Percentiles rank a stretch among this genome's conserved stretches.
Conservation (phyloP, 92 coral and sea anemone genomes). For the Umimayanthus kanabou region DNA sequence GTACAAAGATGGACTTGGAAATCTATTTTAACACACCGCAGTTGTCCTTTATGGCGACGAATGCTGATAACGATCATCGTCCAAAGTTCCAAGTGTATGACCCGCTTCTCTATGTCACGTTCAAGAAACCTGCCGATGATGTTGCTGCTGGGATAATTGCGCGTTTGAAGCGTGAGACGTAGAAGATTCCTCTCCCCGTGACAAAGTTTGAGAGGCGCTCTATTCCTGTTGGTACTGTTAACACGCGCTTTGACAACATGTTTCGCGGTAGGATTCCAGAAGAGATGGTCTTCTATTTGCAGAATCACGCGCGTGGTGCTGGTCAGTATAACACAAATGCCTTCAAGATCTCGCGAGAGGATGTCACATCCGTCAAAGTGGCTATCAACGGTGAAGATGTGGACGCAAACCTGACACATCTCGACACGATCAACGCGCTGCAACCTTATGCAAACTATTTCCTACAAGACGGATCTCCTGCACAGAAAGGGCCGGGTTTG, state of each 20-base stretch:
- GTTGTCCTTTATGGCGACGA: background rate
- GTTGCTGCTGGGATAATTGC: background rate
- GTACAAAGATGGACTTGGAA: constrained; percentile 17
- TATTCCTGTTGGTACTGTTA: too few relatives aligned
- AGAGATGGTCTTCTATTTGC: constrained; percentile 22
- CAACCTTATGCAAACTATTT: constrained; percentile 23
- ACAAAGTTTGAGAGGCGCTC: background rate
- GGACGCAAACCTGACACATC: background rate
- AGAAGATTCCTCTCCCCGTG: background rate
- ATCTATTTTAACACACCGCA: constrained; percentile 20
- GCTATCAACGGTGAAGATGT: constrained; percentile 32
- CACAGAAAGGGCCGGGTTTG: background rate
- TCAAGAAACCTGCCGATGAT: background rate
- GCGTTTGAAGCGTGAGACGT: background rate
- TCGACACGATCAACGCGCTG: constrained; percentile 7
- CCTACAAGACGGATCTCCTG: background rate
- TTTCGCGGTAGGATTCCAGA: constrained; percentile 44
- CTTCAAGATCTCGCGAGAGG: background rate
- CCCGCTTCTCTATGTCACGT: background rate
- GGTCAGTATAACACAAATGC: constrained; percentile 33
- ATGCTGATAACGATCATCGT: background rate
- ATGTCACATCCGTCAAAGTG: background rate
- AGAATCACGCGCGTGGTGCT: background rate
- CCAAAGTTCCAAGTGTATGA: background rate
- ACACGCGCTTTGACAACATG: background rate